phyloP scores from a whole-genome alignment of 2,888 invertebrate genomes.

The Drosophila multiciliata region DNA sequence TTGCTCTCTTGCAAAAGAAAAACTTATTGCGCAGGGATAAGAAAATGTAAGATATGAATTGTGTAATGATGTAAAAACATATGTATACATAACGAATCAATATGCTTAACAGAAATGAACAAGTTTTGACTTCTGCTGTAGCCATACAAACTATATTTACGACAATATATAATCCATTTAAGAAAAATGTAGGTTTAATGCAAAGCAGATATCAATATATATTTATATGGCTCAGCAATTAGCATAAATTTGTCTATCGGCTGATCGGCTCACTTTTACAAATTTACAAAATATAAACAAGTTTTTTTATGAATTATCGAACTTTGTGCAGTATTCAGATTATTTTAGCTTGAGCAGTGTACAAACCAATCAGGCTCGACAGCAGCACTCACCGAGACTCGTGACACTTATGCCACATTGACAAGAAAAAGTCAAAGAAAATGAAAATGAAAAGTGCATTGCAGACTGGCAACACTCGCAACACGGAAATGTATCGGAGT shows the following conservation, averaged over 20 bases:
- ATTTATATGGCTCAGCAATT: not conserved
- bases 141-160: not conserved
- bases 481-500: constrained; percentile 36
- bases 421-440: constrained; percentile 55
- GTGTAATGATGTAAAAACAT: not conserved
- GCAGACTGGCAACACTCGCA: constrained; percentile 19
- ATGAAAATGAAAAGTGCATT: constrained; percentile 59
- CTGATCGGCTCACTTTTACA: not conserved
- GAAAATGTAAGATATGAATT: not conserved
- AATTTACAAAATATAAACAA: not conserved
- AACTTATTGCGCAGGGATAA: too few species aligned
- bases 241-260: not conserved
- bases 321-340: constrained; percentile 13
- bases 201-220: not conserved
- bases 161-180: not conserved
- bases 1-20: not conserved
- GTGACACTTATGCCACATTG: constrained; percentile 40
- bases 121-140: not conserved
- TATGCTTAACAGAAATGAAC: not conserved
- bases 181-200: not conserved
- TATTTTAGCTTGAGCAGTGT: constrained; percentile 31
- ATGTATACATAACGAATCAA: not conserved
- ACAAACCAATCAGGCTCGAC: constrained; percentile 24
- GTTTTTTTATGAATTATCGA: constrained; percentile 13
- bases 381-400: constrained; percentile 25